Conservation (phyloP, 2,797 vertebrate genomes). For the Nannoperca obscura region DNA sequence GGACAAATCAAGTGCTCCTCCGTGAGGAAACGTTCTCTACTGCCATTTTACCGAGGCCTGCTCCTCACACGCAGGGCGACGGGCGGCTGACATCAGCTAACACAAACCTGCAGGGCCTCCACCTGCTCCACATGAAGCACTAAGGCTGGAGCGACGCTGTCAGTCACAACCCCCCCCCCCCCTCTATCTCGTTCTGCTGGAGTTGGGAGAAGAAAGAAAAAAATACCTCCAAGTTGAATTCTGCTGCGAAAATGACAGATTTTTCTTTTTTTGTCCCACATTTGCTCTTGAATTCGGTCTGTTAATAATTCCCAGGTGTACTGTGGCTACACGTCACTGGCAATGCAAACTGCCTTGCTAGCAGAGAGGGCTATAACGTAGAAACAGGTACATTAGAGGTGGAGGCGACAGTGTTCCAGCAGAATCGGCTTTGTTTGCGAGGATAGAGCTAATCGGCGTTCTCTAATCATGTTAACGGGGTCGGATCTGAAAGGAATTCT, state of each 20-base stretch:
- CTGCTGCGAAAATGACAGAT: conserved; percentile 19
- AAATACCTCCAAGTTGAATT: conserved; percentile 27
- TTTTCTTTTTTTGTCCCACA: background rate
- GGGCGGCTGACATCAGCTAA: background rate
- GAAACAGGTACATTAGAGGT: conserved; percentile 18
- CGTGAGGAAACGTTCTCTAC: conserved; percentile 47
- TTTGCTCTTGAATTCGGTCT: conserved; percentile 22
- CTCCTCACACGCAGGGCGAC: conserved; percentile 1
- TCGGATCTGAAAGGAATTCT: conserved; percentile 11
- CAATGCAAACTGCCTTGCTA: conserved; percentile 28
- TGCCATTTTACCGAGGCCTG: conserved; percentile 42
- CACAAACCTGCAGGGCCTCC: conserved; percentile 12
- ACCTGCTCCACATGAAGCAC: conserved; percentile 15
- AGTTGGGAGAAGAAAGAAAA: background rate
- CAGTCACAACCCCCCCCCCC: background rate
- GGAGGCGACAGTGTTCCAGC: background rate
- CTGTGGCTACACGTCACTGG: conserved; percentile 20
- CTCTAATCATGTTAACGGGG: background rate
- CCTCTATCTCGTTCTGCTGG: background rate
- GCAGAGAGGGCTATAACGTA: conserved; percentile 20
- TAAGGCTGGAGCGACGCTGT: conserved; percentile 15
- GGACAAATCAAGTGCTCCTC: conserved; percentile 37
- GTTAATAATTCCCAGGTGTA: background rate
- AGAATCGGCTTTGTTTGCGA: conserved; percentile 7
- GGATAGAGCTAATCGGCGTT: background rate